Conservation (phyloP, 1,140 invertebrate species). For the Gerris buenoi region DNA sequence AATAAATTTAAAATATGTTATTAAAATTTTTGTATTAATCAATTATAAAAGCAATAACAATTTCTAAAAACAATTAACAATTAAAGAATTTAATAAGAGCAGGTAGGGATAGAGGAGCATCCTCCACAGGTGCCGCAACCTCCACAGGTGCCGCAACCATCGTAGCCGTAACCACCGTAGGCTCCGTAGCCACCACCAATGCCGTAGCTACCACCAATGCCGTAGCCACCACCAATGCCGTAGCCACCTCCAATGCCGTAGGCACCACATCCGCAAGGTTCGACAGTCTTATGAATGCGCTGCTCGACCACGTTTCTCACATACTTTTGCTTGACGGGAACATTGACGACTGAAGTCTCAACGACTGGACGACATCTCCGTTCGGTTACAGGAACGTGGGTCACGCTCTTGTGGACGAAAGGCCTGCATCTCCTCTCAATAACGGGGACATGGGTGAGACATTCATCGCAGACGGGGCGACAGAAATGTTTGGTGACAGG, state of each 20-base stretch:
- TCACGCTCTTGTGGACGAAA: background rate
- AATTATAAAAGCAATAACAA: too few species aligned
- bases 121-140: too few species aligned
- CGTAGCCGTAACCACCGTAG: background rate
- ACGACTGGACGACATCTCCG: conserved; percentile 6
- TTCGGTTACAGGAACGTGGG: conserved; percentile 6
- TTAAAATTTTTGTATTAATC: too few species aligned
- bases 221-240: background rate
- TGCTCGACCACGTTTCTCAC: background rate
- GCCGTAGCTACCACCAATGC: background rate
- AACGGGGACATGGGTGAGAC: background rate
- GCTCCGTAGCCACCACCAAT: background rate
- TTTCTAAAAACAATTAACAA: too few species aligned
- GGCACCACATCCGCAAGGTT: background rate
- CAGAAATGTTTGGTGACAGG: background rate
- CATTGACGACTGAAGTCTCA: background rate
- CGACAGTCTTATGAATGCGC: background rate
- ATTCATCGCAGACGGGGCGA: conserved; percentile 6
- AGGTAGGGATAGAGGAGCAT: too few species aligned
- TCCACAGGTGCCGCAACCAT: too few species aligned
- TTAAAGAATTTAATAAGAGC: too few species aligned
- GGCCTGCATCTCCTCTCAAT: conserved; percentile 1
- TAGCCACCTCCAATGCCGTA: background rate
- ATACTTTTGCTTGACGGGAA: background rate
- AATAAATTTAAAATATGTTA: too few species aligned